Percentiles rank a stretch among this genome's conserved stretches.
Conservation (phyloP, 2,888 invertebrate species). For the Siphlonurus alternatus region DNA sequence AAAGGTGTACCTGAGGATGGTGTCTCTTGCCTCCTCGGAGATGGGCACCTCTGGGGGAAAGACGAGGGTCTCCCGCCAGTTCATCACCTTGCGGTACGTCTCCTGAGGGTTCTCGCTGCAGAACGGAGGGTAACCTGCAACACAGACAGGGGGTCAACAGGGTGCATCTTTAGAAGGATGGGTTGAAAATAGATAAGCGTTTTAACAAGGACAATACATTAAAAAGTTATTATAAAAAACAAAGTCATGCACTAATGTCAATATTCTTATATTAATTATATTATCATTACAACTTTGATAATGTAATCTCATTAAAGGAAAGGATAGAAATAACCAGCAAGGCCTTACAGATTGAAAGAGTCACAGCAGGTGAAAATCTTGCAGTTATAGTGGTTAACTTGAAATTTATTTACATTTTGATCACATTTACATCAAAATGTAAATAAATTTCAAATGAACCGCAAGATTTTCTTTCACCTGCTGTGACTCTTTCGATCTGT, state of each 20-base stretch:
- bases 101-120: conserved; percentile 98
- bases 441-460: too few species aligned
- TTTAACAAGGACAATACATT: neutral
- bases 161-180: neutral
- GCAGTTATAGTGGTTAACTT: too few species aligned
- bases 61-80: conserved; percentile 94
- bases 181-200: neutral
- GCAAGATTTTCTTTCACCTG: too few species aligned
- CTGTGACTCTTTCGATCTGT: too few species aligned
- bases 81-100: conserved; percentile 95
- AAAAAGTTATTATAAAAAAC: neutral
- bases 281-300: too few species aligned
- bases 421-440: too few species aligned
- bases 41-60: conserved; percentile 99
- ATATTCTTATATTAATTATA: too few species aligned
- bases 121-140: conserved; percentile 87
- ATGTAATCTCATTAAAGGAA: too few species aligned
- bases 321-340: too few species aligned
- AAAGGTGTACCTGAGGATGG: conserved; percentile 43
- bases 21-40: conserved; percentile 91
- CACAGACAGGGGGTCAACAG: neutral
- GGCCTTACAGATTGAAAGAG: too few species aligned
- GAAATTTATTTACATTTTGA: too few species aligned
- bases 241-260: neutral
- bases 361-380: too few species aligned